A percentile compares a stretch with the other conserved stretches of the same genome.
Evolutionary conservation across 2,797 vertebrate genomes (phyloP).

Genomic region (Antrozous pallidus): DNA sequence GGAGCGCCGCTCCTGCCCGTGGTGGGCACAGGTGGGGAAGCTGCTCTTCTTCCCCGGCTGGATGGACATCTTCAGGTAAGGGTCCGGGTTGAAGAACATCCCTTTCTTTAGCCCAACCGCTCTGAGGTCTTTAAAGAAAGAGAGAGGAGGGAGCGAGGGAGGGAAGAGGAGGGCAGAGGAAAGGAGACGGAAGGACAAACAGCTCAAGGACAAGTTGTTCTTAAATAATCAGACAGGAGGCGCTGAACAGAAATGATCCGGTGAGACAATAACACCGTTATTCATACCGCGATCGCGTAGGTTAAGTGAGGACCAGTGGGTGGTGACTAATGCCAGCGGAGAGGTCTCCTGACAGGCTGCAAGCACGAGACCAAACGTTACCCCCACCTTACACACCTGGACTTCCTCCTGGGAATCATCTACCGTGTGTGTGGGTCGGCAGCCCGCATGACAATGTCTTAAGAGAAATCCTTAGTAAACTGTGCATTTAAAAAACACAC

Average conservation of each 20-base stretch:
- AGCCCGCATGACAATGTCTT: not conserved
- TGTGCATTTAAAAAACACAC: not conserved
- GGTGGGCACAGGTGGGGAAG: constrained; percentile 95
- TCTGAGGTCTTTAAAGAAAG: constrained; percentile 88
- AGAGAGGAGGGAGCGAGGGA: not conserved
- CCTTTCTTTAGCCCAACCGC: constrained; percentile 97
- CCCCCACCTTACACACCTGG: not conserved
- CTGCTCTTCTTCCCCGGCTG: constrained; percentile 96
- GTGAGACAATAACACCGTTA: not conserved
- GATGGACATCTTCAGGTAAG: constrained; percentile 99
- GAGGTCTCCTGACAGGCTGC: not conserved
- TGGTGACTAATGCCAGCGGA: not conserved
- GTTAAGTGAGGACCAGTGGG: not conserved
- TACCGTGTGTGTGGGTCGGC: not conserved
- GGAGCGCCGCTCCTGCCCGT: constrained; percentile 95
- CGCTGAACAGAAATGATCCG: not conserved
- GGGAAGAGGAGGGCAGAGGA: not conserved
- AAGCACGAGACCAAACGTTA: not conserved
- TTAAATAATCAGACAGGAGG: not conserved
- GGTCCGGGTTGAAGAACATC: constrained; percentile 99
- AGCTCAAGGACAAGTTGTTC: not conserved
- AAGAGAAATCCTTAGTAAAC: constrained; percentile 7
- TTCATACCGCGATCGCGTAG: not conserved
- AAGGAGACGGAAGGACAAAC: not conserved
- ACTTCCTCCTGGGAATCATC: not conserved